These are phyloP conservation scores for Drepanosiphum platanoidis DNA, from an alignment of 2,888 invertebrate species.

Conservation along the genomic window DNA sequence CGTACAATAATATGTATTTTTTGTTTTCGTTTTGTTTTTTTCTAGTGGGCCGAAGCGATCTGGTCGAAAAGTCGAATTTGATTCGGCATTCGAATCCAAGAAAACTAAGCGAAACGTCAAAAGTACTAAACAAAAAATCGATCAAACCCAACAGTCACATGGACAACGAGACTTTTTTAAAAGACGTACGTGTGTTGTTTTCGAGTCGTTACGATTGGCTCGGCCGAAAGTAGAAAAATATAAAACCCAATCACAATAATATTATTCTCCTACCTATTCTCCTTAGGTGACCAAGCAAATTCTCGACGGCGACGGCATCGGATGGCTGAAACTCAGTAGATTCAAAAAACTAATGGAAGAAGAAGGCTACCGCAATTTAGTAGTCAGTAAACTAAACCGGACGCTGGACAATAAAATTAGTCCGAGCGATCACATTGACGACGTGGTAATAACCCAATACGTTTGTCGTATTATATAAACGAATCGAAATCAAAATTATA, in stretches of 20 bases:
- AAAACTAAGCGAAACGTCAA: constrained; percentile 75
- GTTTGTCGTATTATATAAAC: background rate
- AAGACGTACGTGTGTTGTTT: constrained; percentile 75
- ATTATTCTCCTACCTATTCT: background rate
- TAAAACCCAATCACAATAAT: too few relatives aligned
- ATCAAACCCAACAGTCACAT: constrained; percentile 72
- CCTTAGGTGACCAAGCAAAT: constrained; percentile 80
- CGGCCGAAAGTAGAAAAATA: too few relatives aligned
- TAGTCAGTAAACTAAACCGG: constrained; percentile 92
- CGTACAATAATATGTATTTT: background rate
- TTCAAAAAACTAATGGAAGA: constrained; percentile 98
- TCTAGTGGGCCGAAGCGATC: constrained; percentile 73
- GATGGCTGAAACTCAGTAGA: constrained; percentile 93
- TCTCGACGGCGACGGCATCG: constrained; percentile 91
- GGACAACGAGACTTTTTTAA: constrained; percentile 93
- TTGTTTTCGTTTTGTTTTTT: constrained; percentile 50
- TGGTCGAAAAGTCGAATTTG: constrained; percentile 89
- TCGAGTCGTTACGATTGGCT: too few relatives aligned
- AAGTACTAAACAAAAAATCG: constrained; percentile 69
- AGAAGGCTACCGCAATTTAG: constrained; percentile 95
- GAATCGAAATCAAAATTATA: background rate
- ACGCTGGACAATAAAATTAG: constrained; percentile 92
- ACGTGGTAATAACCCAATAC: constrained; percentile 79
- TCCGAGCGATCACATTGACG: constrained; percentile 96
- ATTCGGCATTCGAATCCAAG: constrained; percentile 82